Conservation (phyloP, 2,888 invertebrate genomes). For the Neocrepidodera transversa region DNA sequence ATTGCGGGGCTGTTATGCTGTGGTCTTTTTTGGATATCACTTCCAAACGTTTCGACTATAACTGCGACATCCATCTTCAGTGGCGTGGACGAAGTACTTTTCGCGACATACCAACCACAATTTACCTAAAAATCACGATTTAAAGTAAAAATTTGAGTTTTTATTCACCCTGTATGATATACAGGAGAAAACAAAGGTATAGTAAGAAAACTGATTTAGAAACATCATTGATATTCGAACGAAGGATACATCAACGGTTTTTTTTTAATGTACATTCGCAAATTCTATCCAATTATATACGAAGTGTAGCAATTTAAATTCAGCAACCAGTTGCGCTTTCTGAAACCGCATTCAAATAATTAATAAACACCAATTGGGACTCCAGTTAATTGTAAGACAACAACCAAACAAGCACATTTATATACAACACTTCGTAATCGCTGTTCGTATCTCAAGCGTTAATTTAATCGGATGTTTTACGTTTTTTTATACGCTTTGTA, state of each 20-base stretch:
- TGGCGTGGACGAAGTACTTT: no score
- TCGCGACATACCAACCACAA: no score
- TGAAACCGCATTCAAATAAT: constrained; percentile 42
- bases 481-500: background rate
- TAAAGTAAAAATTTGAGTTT: no score
- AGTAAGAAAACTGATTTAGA: no score
- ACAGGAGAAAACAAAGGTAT: no score
- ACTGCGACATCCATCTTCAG: no score
- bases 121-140: no score
- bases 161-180: no score
- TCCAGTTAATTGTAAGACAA: constrained; percentile 53
- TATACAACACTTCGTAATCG: constrained; percentile 28
- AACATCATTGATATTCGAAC: no score
- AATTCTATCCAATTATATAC: background rate
- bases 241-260: background rate
- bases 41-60: no score
- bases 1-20: no score
- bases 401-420: constrained; percentile 49
- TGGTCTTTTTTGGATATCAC: no score
- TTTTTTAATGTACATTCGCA: background rate
- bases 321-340: constrained; percentile 5
- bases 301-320: background rate
- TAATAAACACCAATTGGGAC: constrained; percentile 51
- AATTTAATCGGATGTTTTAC: constrained; percentile 15
- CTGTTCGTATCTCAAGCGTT: constrained; percentile 15